Base-by-base conservation (phyloP, 1,140 invertebrate species). In the Drosophila insularis region DNA sequence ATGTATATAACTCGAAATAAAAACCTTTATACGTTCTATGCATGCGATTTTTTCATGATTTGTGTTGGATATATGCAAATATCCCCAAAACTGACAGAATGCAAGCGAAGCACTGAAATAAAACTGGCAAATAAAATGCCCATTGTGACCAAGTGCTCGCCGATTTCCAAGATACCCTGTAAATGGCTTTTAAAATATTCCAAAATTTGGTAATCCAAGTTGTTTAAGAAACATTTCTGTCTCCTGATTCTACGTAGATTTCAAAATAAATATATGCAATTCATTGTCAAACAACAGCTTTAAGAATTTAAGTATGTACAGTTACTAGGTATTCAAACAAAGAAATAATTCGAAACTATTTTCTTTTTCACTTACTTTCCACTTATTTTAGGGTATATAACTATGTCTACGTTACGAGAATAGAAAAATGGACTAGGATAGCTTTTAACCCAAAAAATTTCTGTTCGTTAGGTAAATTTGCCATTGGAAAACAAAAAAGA, bases 31-130 rank as follows among this genome's bases (percentile, higher is more conserved):
- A 35, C 27, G 55, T 31, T 14, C 55, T 58, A 31, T 35, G 10
- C 55, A 58, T 58, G 55, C 55, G 55, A 58, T 58, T 58, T 58
- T 58, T 35, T 35, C 55, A 58, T 58, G 55, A 58, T 58, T 58
- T 58, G 31, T 19, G 27, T 58, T 35, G 27, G 17, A 58, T 35
- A 58, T 35, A 35, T 35, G 55, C 55, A 58, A 58, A 55, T 55
- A 55, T 23, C 21, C 21, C 53, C 21, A 55, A 55, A 55, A 55
- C 23, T 58, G 55, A 58, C 55, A 35, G 10, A 58, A 23, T 58
- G 55, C 55, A 58, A 35, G 55, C 55, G 7, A 58, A 32, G 31
- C 55, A 17, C 1, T 21, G 7, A 21, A 21, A 50, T 50, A 17
- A 50, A 50, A 50, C 17, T 50, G 8, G 2, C 10, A 8, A 10